These are phyloP conservation scores for Falco rusticolus DNA, from an alignment of 2,797 vertebrate species.

Conservation along the genomic window DNA sequence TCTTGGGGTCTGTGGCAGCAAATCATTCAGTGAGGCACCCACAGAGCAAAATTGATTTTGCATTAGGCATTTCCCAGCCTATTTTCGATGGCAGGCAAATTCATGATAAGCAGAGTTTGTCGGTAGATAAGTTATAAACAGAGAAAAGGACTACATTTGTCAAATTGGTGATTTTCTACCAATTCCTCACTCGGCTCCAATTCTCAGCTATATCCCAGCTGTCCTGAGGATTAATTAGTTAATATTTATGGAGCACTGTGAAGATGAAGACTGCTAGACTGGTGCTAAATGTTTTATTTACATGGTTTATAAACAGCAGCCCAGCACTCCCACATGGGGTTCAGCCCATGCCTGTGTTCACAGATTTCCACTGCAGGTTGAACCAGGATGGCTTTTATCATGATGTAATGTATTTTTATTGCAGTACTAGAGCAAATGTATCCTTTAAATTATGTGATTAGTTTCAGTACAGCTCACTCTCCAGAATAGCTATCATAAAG, in stretches of 20 bases:
- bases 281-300: slow-evolving; percentile 61
- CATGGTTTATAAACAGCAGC: slow-evolving; percentile 46
- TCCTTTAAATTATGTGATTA: slow-evolving; percentile 67
- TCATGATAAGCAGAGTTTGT: background rate
- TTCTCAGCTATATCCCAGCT: background rate
- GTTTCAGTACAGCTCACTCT: slow-evolving; percentile 47
- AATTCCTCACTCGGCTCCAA: background rate
- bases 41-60: background rate
- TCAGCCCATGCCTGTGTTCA: slow-evolving; percentile 4
- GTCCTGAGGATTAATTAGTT: slow-evolving; percentile 64
- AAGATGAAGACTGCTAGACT: slow-evolving; percentile 15
- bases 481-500: slow-evolving; percentile 58
- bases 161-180: background rate
- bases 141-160: slow-evolving; percentile 2
- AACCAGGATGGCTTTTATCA: slow-evolving; percentile 47
- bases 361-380: slow-evolving; percentile 42
- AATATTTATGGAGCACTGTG: slow-evolving; percentile 48
- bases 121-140: background rate
- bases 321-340: background rate
- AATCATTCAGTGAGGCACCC: background rate
- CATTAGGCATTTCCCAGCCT: background rate
- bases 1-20: background rate
- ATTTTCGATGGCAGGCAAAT: background rate
- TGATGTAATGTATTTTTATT: slow-evolving; percentile 59
- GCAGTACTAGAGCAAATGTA: slow-evolving; percentile 32